These are phyloP conservation scores for Seriola dumerili DNA, from an alignment of 2,113 vertebrate species.

Conservation along the genomic window DNA sequence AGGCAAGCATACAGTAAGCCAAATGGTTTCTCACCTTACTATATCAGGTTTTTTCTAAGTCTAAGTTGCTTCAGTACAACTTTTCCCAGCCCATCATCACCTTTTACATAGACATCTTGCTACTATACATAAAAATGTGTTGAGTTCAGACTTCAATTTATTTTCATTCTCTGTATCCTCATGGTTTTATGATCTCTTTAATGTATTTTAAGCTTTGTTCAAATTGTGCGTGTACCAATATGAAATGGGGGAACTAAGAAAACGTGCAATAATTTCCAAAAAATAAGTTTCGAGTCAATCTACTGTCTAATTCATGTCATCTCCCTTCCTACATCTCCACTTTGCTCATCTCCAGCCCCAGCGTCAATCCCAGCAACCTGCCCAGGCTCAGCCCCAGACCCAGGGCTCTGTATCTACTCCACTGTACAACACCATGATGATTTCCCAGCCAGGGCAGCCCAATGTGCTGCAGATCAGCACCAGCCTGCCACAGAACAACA, in stretches of 20 bases:
- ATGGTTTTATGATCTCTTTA: neutral
- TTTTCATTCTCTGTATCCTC: neutral
- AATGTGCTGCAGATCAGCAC: constrained; percentile 94
- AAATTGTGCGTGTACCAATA: neutral
- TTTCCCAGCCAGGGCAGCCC: constrained; percentile 91
- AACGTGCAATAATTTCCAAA: neutral
- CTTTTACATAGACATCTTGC: neutral
- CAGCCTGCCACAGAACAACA: constrained; percentile 89
- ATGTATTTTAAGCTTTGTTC: neutral
- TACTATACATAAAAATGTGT: neutral
- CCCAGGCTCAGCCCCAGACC: constrained; percentile 80
- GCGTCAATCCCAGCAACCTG: constrained; percentile 66
- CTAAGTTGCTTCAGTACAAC: neutral
- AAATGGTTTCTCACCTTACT: neutral
- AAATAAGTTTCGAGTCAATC: neutral
- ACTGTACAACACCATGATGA: constrained; percentile 97
- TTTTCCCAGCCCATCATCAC: neutral
- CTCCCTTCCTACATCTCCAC: neutral
- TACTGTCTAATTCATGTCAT: constrained; percentile 2
- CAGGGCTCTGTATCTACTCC: constrained; percentile 87
- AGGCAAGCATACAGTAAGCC: neutral
- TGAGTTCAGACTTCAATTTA: neutral
- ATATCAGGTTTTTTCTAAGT: neutral
- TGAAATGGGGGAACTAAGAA: neutral
- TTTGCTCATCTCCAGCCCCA: constrained; percentile 50